Evolutionary conservation across 2,888 invertebrate species (phyloP), one percentile per base, ranked within the genome.

Genomic region (Galerucella pusilla): DNA sequence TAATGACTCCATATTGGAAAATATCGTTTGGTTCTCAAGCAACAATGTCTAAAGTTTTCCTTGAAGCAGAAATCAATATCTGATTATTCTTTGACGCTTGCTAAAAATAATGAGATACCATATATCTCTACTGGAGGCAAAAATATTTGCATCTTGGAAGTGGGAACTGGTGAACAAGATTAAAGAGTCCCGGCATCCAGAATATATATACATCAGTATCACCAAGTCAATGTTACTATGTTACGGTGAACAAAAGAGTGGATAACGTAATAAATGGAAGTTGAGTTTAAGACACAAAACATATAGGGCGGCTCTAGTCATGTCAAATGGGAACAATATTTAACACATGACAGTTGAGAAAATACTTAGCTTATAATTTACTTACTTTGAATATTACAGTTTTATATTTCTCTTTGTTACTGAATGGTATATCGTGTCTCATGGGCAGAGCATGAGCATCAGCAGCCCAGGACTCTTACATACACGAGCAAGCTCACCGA

Each of bases 81-180:
- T 72, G 66, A 66, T 72, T 72, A 67, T 66, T 72, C 72, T 72
- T 72, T 67, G 60, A 66, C 66, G 66, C 49, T 28, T 60, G 66
- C 66, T 67, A 35, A 60, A 57, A 72, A 72, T 72, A 72, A 72
- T 72, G 72, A 72, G 72, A 72, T 66, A 60, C 72, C 72, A 67
- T 72, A 72, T 60, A 72, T 72, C 72, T 72, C 66, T 16, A 66
- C 67, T 60, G 9, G 59, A 67, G 72, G 72, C 72, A 60, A 72
- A 16, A 72, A 72, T 72, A 72, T 72, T 67, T 67, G 72, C 72
- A 72, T 72, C 66, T 72, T 66, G 60, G 66, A 72, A 72, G 28
- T 72, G 61, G 66, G 60, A 72, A 72, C 72, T 72, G 60, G 59
- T 72, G 72, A 72, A 72, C 66, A 57, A 72, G 72, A 72, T 72